These are phyloP conservation scores for Leptinotarsa juncta DNA, from an alignment of 2,888 invertebrate genomes.

Conservation along the genomic window DNA sequence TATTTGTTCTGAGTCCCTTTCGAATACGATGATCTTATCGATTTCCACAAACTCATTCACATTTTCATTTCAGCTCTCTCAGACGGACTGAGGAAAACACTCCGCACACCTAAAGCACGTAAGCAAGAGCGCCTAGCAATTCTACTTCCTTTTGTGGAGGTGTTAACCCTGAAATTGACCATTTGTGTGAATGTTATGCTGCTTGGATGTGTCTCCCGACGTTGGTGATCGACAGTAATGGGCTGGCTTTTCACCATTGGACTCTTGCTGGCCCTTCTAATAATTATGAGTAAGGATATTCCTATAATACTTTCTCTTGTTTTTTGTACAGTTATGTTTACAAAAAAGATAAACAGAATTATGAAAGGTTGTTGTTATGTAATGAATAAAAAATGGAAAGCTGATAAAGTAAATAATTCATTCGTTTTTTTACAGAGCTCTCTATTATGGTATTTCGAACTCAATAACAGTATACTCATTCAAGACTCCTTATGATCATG, in stretches of 20 bases:
- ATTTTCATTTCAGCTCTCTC: background rate
- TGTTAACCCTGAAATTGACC: constrained; percentile 18
- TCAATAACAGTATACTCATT: too few species aligned
- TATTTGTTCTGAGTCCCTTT: background rate
- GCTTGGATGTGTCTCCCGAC: constrained; percentile 50
- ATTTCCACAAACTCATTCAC: constrained; percentile 13
- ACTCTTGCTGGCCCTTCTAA: constrained; percentile 65
- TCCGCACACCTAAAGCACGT: background rate
- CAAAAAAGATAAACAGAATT: too few species aligned
- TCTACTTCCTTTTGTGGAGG: background rate
- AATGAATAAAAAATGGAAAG: too few species aligned
- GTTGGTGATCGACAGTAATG: constrained; percentile 67
- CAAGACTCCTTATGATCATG: too few species aligned
- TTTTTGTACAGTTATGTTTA: too few species aligned
- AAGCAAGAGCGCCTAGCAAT: background rate
- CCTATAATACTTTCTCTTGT: too few species aligned
- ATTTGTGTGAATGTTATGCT: constrained; percentile 44
- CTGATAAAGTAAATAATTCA: too few species aligned
- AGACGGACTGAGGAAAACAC: constrained; percentile 4
- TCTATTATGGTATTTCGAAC: too few species aligned
- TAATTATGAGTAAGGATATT: constrained; percentile 62
- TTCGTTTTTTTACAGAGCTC: too few species aligned
- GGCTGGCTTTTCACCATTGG: constrained; percentile 67
- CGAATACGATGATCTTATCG: background rate
- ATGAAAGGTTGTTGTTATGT: too few species aligned